Evolutionary conservation across 2,797 vertebrate species (phyloP), one percentile per base, ranked within the genome.

Genomic region (Tauraco hartlaubi): DNA sequence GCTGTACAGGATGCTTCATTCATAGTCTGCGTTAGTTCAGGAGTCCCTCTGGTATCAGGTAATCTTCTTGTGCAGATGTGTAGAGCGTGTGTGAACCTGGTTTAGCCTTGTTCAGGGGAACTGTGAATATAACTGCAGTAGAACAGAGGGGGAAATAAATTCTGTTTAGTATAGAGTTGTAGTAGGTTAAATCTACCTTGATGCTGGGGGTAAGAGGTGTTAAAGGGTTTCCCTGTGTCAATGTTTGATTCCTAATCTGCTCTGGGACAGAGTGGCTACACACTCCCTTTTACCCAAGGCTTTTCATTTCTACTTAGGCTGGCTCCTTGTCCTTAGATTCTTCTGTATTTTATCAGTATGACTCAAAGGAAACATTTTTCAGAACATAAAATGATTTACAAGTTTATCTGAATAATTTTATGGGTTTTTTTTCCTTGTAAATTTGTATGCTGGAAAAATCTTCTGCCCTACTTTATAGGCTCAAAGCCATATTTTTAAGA

Each of bases 71-170:
- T 4, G 3, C 76, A 83, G 73, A 49, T 58, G 15, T 43, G 20
- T 26, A 55, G 55, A 84, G 12, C 3, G 1, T 76, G 69, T 41
- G 29, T 68, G 33, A 92, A 39, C 15, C 58, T 81, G 66, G 10
- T 75, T 86, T 86, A 75, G 22, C 37, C 67, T 76, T 25, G 1
- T 74, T 89, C 81, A 49, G 66, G 46, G 43, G 46, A 87, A 39
- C 46, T 6, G 9, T 44, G 83, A 37, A 25, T 58, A 46, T 43
- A 84, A 69, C n/a, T 3, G 1, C 0, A 0, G 15, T 31, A 66
- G 17, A 91, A 71, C 20, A 74, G 28, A 82, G 43, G 56, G 11
- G 16, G 49, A 85, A 87, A 68, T 72, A 90, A 90, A 81, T 90
- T 90, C 49, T 81, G 13, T 75, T 84, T 85, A 39, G 25, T 55